These are phyloP conservation scores for Equus quagga DNA, from an alignment of 2,113 vertebrate genomes.

Conservation along the genomic window DNA sequence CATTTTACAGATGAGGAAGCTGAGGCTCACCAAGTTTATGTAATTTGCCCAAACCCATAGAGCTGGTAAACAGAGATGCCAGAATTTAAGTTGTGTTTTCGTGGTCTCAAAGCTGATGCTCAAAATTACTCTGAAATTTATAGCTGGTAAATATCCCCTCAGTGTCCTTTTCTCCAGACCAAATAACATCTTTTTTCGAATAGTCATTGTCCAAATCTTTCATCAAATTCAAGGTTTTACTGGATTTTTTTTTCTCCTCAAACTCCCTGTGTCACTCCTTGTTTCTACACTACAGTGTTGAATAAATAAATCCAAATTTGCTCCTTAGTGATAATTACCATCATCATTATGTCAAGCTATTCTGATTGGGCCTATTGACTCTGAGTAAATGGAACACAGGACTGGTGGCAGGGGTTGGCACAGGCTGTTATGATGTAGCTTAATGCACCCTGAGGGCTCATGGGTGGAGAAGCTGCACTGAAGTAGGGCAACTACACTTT, in stretches of 20 bases:
- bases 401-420: not conserved
- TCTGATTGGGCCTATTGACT: not conserved
- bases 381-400: not conserved
- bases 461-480: not conserved
- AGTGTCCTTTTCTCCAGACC: not conserved
- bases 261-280: not conserved
- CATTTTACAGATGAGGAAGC: not conserved
- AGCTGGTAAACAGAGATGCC: not conserved
- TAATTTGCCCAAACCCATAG: not conserved
- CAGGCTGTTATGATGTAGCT: not conserved
- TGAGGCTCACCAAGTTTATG: not conserved
- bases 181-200: not conserved
- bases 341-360: not conserved
- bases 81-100: not conserved
- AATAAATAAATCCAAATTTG: slow-evolving; percentile 35
- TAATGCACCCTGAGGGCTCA: not conserved
- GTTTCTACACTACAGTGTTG: not conserved
- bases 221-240: not conserved
- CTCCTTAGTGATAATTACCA: not conserved
- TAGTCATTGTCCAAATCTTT: not conserved
- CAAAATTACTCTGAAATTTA: not conserved
- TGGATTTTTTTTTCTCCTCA: not conserved
- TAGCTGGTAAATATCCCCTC: not conserved
- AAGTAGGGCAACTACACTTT: not conserved
- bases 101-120: not conserved